These are phyloP conservation scores for Palaemon carinicauda DNA, from an alignment of 1,140 invertebrate genomes.

Conservation along the genomic window DNA sequence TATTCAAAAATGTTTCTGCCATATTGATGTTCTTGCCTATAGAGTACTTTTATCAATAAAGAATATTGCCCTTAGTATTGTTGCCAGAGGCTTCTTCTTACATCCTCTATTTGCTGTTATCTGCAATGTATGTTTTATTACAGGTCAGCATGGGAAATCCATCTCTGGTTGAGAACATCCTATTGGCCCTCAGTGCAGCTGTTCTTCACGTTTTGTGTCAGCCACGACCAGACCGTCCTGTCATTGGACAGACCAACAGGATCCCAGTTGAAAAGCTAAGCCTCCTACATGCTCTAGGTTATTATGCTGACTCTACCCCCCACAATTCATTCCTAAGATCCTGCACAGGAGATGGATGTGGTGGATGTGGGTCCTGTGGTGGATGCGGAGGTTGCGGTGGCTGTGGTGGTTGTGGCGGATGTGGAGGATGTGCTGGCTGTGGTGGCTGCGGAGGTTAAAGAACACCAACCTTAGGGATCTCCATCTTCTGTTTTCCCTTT, in stretches of 20 bases:
- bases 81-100: not conserved
- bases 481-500: too few relatives aligned
- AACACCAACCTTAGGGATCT: slow-evolving; percentile 5
- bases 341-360: slow-evolving; percentile 45
- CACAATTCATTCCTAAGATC: slow-evolving; percentile 54
- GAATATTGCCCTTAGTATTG: not conserved
- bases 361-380: slow-evolving; percentile 51
- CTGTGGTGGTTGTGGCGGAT: slow-evolving; percentile 51
- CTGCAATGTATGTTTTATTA: not conserved
- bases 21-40: too few relatives aligned
- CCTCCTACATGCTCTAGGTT: slow-evolving; percentile 42
- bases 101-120: too few relatives aligned
- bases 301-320: slow-evolving; percentile 41
- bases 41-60: not conserved
- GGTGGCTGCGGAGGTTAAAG: slow-evolving; percentile 57
- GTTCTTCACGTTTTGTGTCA: slow-evolving; percentile 54
- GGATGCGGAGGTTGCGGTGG: slow-evolving; percentile 52
- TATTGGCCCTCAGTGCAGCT: slow-evolving; percentile 43
- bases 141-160: slow-evolving; percentile 52
- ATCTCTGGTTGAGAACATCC: slow-evolving; percentile 50
- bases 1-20: too few relatives aligned
- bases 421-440: slow-evolving; percentile 52
- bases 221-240: slow-evolving; percentile 49
- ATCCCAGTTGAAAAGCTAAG: slow-evolving; percentile 54
- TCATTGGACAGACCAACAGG: slow-evolving; percentile 48